Evolutionary conservation across 2,797 vertebrate species (phyloP).

Genomic region (Cyclura pinguis): DNA sequence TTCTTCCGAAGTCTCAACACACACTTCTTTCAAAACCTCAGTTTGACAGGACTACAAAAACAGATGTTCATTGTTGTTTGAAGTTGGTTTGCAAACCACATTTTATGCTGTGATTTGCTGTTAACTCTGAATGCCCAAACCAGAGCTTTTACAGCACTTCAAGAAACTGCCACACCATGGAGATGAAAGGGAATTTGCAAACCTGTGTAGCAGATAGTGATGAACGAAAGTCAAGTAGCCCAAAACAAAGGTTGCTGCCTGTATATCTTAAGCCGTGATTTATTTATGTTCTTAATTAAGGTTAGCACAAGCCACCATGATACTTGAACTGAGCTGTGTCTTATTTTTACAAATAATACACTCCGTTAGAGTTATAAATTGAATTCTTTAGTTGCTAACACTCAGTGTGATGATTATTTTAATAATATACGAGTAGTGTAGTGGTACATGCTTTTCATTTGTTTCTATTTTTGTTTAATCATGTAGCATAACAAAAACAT

Average conservation of each 20-base stretch:
- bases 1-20: background rate
- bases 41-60: background rate
- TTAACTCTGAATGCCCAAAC: background rate
- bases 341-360: background rate
- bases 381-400: background rate
- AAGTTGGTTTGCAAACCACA: background rate
- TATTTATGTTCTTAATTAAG: background rate
- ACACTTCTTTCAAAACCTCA: background rate
- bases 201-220: background rate
- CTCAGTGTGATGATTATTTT: background rate
- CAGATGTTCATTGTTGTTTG: background rate
- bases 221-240: background rate
- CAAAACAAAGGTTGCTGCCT: background rate
- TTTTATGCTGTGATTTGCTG: background rate
- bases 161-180: background rate
- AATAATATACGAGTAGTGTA: background rate
- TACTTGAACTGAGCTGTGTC: background rate
- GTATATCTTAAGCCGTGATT: background rate
- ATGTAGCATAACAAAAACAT: background rate
- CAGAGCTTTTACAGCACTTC: background rate
- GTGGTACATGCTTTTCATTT: background rate
- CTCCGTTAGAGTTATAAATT: background rate
- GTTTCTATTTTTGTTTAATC: background rate
- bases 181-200: background rate
- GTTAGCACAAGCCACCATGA: background rate